These are phyloP conservation scores for Zaprionus inermis DNA, from an alignment of 1,140 invertebrate genomes.

Conservation along the genomic window DNA sequence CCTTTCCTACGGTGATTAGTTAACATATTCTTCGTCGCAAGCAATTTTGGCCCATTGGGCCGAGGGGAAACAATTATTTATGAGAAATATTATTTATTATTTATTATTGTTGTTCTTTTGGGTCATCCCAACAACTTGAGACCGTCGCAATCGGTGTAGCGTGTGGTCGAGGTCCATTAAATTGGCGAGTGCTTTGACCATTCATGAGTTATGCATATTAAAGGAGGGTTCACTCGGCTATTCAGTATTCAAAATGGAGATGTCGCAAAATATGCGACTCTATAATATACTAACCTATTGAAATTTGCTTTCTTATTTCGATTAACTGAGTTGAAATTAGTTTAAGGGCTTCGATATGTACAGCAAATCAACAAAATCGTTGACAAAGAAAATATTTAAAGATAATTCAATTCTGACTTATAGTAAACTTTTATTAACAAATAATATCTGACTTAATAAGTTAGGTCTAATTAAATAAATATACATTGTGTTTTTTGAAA, in stretches of 20 bases:
- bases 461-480: too few species aligned
- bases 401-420: too few species aligned
- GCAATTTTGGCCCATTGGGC: slow-evolving; percentile 13
- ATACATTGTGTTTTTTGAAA: too few species aligned
- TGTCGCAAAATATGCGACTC: neutral
- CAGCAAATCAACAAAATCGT: too few species aligned
- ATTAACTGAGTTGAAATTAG: too few species aligned
- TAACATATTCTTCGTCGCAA: slow-evolving; percentile 77
- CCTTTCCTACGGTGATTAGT: slow-evolving; percentile 84
- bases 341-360: too few species aligned
- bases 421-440: too few species aligned
- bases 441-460: too few species aligned
- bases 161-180: slow-evolving; percentile 74
- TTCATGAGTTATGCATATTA: slow-evolving; percentile 74
- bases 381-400: too few species aligned
- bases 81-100: slow-evolving; percentile 83
- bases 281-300: too few species aligned
- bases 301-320: too few species aligned
- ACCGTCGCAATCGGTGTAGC: slow-evolving; percentile 28
- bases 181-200: slow-evolving; percentile 45
- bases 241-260: neutral
- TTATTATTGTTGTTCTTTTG: slow-evolving; percentile 61
- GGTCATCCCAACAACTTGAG: slow-evolving; percentile 30
- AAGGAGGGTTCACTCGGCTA: slow-evolving; percentile 35
- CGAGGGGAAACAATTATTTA: slow-evolving; percentile 83